Evolutionary conservation across 1,140 invertebrate genomes (phyloP).

Genomic region (Hesperophylax magnus): DNA sequence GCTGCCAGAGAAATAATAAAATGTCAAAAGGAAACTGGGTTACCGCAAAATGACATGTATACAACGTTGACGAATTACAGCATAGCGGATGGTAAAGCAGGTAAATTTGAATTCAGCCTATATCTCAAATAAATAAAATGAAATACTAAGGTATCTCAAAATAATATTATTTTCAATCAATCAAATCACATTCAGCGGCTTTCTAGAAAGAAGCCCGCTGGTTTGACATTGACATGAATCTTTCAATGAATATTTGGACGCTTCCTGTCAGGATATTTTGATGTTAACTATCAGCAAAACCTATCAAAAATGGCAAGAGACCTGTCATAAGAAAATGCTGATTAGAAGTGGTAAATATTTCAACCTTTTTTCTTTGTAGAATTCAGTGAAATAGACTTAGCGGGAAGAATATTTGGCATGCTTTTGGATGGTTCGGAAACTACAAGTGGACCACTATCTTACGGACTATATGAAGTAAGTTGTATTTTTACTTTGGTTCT

Average conservation of each 20-base stretch:
- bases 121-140: background rate
- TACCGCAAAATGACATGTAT: constrained; percentile 28
- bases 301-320: too few relatives aligned
- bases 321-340: too few relatives aligned
- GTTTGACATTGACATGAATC: background rate
- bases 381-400: constrained; percentile 8
- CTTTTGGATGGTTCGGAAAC: constrained; percentile 41
- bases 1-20: constrained; percentile 32
- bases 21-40: constrained; percentile 15
- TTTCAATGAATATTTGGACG: too few relatives aligned
- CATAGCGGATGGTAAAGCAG: background rate
- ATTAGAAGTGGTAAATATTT: too few relatives aligned
- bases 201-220: background rate
- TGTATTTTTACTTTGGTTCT: background rate
- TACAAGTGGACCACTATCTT: constrained; percentile 34
- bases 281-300: too few relatives aligned
- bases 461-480: constrained; percentile 32
- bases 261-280: too few relatives aligned
- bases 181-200: background rate
- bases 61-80: background rate
- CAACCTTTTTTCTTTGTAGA: background rate
- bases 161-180: too few relatives aligned
- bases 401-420: constrained; percentile 34
- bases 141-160: background rate
- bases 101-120: constrained; percentile 9